Evolutionary conservation across 2,888 invertebrate species (phyloP).

Genomic region (Nephrotoma guestfalica): DNA sequence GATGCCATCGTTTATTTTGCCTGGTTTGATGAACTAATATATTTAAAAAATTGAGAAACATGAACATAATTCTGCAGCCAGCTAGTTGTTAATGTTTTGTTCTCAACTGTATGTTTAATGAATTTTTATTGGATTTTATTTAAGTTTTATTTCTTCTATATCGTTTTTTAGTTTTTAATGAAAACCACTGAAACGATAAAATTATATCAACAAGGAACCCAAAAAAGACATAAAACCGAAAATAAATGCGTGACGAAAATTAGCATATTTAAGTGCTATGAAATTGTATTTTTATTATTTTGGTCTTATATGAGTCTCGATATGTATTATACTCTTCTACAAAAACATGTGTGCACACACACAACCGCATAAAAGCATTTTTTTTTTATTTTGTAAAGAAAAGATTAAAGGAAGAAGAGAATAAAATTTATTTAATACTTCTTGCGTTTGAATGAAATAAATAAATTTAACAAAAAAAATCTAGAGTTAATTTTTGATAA

Average conservation of each 20-base stretch:
- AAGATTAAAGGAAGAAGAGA: neutral
- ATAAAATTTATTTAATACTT: neutral
- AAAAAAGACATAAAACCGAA: slow-evolving; percentile 1
- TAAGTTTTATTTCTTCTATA: neutral
- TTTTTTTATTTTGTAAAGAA: neutral
- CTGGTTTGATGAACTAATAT: too few species aligned
- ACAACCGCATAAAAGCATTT: neutral
- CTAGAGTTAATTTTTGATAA: neutral
- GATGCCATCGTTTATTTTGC: too few species aligned
- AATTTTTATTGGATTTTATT: neutral
- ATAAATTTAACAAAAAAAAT: neutral
- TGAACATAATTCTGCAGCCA: too few species aligned
- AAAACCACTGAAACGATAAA: neutral
- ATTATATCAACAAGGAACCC: neutral
- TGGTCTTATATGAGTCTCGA: neutral
- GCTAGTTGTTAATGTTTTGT: too few species aligned
- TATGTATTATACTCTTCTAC: neutral
- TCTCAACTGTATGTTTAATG: neutral
- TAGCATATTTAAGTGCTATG: slow-evolving; percentile 7
- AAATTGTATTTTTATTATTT: slow-evolving; percentile 7
- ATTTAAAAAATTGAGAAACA: too few species aligned
- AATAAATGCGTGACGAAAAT: slow-evolving; percentile 6
- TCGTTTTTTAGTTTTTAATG: neutral
- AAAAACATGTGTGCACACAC: neutral
- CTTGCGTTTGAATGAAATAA: neutral